Evolutionary conservation across 1,140 invertebrate species (phyloP).

Genomic region (Cotesia glomerata): DNA sequence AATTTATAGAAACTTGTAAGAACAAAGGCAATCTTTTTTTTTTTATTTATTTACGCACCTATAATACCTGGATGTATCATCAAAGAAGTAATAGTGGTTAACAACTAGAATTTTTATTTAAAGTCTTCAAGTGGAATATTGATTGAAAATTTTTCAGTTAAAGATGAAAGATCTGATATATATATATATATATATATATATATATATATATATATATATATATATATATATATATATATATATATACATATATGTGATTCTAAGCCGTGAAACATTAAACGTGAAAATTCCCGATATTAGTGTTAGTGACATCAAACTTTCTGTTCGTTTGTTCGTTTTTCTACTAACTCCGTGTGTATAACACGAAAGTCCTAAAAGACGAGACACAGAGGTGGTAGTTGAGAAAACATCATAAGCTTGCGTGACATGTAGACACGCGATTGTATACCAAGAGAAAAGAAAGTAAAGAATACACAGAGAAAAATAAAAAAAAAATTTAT

Average conservation of each 20-base stretch:
- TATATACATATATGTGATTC: too few species aligned
- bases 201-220: too few species aligned
- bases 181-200: too few species aligned
- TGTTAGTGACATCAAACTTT: neutral
- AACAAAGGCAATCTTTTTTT: too few species aligned
- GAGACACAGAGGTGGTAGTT: neutral
- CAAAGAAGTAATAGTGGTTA: neutral
- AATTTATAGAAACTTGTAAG: too few species aligned
- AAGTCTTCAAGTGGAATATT: too few species aligned
- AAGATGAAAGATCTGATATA: neutral
- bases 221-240: too few species aligned
- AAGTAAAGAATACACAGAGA: neutral
- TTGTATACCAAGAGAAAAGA: slow-evolving; percentile 4
- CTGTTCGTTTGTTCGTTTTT: too few species aligned
- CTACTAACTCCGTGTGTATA: neutral
- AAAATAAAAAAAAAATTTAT: slow-evolving; percentile 1
- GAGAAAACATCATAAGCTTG: slow-evolving; percentile 14
- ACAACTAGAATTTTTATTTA: neutral
- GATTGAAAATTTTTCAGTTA: neutral
- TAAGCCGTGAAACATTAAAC: too few species aligned
- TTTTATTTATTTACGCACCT: too few species aligned
- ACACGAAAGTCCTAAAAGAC: neutral
- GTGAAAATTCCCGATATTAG: neutral
- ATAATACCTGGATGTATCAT: too few species aligned
- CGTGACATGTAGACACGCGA: slow-evolving; percentile 27